phyloP scores from a whole-genome alignment of 2,113 vertebrate genomes.

The Corvus hawaiiensis region DNA sequence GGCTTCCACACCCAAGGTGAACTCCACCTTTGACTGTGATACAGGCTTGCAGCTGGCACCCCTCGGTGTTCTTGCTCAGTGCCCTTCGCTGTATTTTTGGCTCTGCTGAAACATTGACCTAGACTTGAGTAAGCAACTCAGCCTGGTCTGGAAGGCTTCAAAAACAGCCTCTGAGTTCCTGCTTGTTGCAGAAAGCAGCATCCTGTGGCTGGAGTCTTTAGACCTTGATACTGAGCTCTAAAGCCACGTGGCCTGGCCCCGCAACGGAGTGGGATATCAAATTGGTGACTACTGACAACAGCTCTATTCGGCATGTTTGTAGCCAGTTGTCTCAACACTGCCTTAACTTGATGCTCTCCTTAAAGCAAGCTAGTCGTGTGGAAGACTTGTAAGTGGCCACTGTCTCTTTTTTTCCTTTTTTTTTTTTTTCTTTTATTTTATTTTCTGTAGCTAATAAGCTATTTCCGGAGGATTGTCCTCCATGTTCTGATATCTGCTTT shows the following conservation, averaged over 20 bases:
- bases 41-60: conserved; percentile 30
- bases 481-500: conserved; percentile 58
- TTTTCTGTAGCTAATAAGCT: conserved; percentile 59
- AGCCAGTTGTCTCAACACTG: conserved; percentile 61
- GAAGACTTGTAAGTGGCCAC: conserved; percentile 66
- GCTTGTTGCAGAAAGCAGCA: conserved; percentile 10
- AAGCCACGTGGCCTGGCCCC: neutral
- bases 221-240: neutral
- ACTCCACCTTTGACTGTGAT: conserved; percentile 43
- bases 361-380: conserved; percentile 53
- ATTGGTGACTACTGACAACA: conserved; percentile 57
- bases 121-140: conserved; percentile 12
- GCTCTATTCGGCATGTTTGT: conserved; percentile 37
- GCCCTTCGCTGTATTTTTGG: conserved; percentile 11
- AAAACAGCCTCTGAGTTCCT: neutral
- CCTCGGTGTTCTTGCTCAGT: neutral
- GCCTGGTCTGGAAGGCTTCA: conserved; percentile 35
- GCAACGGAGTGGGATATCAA: conserved; percentile 20
- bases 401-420: neutral
- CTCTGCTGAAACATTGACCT: conserved; percentile 36
- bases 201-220: conserved; percentile 20
- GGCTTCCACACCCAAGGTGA: conserved; percentile 8
- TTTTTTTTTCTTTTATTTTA: neutral
- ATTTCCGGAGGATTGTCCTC: conserved; percentile 48
- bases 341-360: conserved; percentile 62